Evolutionary conservation across 2,888 invertebrate species (phyloP), one percentile per base, ranked within the genome.

Genomic region (Boloria euphrosyne): DNA sequence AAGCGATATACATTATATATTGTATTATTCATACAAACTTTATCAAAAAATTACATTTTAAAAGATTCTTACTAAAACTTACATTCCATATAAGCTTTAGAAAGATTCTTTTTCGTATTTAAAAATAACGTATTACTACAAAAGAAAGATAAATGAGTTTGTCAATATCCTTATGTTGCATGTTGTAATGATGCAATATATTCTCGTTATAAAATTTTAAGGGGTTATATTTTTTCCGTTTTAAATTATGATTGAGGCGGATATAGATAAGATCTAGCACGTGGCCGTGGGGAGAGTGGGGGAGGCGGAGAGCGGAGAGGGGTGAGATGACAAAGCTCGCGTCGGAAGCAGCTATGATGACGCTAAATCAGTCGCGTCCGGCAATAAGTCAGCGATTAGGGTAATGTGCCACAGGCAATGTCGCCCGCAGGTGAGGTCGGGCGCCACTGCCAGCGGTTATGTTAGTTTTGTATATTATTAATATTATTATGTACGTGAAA

Each of bases 301-400:
- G n/a, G 18, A 27, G n/a, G 27, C n/a, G 60, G 16, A 22, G 17
- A 17, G 17, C 31, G 10, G 18, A 18, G 46, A 18, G 54, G 71
- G 65, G 58, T 63, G 63, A 69, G 70, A 75, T 76, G 80, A 78
- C 76, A 77, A 75, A 78, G 72, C 67, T 68, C 67, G 71, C 66
- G 77, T 74, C 78, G 76, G 77, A 73, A 75, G 67, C 71, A 75
- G 66, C 71, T 68, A 73, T 68, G 70, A 77, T 74, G 73, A 73
- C 77, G 75, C 72, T 80, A 78, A 78, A 78, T 80, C 80, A 78
- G 74, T 70, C 73, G 75, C 71, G 75, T 80, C 80, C 81, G 78
- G 78, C 72, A 68, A 76, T 80, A 78, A 78, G 74, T 80, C 76
- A 79, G 66, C 77, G 78, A 80, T 80, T 75, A 77, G 75, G 71